Evolutionary conservation across 2,888 invertebrate genomes (phyloP).

Genomic region (Nymphalis urticae): DNA sequence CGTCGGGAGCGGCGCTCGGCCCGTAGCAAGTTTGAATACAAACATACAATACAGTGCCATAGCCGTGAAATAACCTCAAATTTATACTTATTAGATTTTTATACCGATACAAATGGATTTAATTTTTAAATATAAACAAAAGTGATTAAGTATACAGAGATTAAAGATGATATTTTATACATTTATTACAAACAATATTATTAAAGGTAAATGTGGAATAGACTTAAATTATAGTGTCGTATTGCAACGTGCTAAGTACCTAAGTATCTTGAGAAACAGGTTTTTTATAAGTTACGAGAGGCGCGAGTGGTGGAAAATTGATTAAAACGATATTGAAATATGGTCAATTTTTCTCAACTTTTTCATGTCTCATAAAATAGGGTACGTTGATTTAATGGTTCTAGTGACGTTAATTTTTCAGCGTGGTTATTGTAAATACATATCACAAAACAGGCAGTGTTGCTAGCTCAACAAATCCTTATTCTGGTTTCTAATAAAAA

Average conservation of each 20-base stretch:
- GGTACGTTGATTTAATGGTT: constrained; percentile 46
- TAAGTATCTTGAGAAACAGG: constrained; percentile 45
- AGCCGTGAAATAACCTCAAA: constrained; percentile 78
- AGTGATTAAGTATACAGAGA: constrained; percentile 82
- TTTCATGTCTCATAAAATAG: constrained; percentile 32
- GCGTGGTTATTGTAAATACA: constrained; percentile 74
- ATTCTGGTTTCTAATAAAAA: constrained; percentile 32
- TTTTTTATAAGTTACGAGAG: constrained; percentile 44
- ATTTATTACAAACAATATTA: constrained; percentile 82
- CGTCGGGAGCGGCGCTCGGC: constrained; percentile 51
- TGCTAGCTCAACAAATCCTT: constrained; percentile 46
- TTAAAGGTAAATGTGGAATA: constrained; percentile 78
- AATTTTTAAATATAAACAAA: constrained; percentile 81
- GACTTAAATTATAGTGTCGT: constrained; percentile 73
- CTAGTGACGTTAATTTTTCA: constrained; percentile 45
- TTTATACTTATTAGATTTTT: constrained; percentile 81
- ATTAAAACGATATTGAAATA: constrained; percentile 23
- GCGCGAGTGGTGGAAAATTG: constrained; percentile 51
- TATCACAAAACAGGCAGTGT: constrained; percentile 72
- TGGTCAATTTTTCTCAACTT: constrained; percentile 44
- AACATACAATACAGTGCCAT: constrained; percentile 74
- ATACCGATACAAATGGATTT: constrained; percentile 82
- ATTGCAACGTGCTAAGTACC: constrained; percentile 65
- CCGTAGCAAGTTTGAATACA: constrained; percentile 76
- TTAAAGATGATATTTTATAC: constrained; percentile 82